Evolutionary conservation across 2,888 invertebrate species (phyloP), one percentile per base, ranked within the genome.

Genomic region (Nasonovia ribisnigri): DNA sequence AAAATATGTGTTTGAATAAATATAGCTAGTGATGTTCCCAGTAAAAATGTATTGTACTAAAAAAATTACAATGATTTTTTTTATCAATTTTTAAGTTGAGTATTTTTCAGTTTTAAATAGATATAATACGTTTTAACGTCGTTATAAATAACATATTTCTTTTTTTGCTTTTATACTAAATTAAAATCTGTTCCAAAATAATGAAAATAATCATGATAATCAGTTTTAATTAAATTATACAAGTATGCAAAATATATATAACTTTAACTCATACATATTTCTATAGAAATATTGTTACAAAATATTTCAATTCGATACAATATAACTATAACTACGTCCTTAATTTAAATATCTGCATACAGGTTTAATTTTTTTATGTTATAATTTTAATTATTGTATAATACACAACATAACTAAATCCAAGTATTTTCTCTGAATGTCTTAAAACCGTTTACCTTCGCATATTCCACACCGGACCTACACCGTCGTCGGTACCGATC

Each of bases 401-500:
- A 57, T 57, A 54, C 29, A 48, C 1, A 42, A 77, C 46, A 77
- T 42, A 54, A 84, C 2, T n/a, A 43, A 54, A 43, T n/a, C 13
- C 16, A 91, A 84, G 54, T 84, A n/a, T 57, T 29, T 84, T 84
- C 84, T 54, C 42, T 54, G 91, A 91, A 57, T 54, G 57, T 84
- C 84, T 10, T 26, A 91, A 87, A 92, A 87, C 54, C 29, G 92
- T 46, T n/a, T 87, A 92, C 60, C 57, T 86, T 54, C 43, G 86
- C 92, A 92, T n/a, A 92, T 87, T 48, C 26, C 57, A 29, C 26
- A 26, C 43, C 13, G 88, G 92, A 89, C 88, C 88, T 88, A 93
- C 92, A 84, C 29, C 54, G 88, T 84, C 46, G 92, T 93, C 92
- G 92, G 92, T 57, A 84, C 89, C 42, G 67, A 93, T 20, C 84